Conservation (phyloP, 2,888 invertebrate genomes). For the Sympetrum striolatum region DNA sequence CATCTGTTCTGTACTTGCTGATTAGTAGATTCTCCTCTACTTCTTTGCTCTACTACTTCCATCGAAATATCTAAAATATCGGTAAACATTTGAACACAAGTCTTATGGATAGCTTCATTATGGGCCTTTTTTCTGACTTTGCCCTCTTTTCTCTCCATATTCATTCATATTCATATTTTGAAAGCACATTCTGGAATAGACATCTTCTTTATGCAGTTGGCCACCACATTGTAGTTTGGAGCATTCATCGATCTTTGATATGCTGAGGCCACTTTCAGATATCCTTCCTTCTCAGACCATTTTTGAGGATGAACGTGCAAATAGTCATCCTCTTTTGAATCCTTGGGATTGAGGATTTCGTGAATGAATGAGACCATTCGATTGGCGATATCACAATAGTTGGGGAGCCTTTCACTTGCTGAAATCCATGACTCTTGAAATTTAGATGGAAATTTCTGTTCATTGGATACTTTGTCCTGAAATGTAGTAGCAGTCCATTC, state of each 20-base stretch:
- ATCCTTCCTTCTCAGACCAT: not conserved
- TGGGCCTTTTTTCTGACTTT: not conserved
- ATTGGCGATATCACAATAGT: not conserved
- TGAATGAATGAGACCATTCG: not conserved
- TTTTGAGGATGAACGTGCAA: not conserved
- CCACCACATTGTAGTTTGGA: not conserved
- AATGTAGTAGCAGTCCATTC: not conserved
- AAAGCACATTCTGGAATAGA: not conserved
- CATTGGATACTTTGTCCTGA: not conserved
- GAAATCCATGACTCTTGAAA: not conserved
- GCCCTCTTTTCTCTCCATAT: not conserved
- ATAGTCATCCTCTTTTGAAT: not conserved
- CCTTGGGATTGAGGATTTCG: not conserved
- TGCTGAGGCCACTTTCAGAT: not conserved
- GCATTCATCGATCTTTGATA: not conserved
- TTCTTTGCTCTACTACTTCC: conserved; percentile 62
- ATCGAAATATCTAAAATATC: conserved; percentile 66
- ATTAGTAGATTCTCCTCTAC: not conserved
- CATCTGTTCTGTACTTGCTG: not conserved
- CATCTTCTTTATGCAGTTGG: not conserved
- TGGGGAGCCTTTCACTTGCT: too few species aligned
- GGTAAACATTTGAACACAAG: conserved; percentile 64
- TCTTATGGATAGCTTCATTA: conserved; percentile 46
- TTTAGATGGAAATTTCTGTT: not conserved
- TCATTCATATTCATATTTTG: not conserved